Evolutionary conservation across 2,113 vertebrate genomes (phyloP), one percentile per base, ranked within the genome.

Genomic region (Hyaena hyaena): DNA sequence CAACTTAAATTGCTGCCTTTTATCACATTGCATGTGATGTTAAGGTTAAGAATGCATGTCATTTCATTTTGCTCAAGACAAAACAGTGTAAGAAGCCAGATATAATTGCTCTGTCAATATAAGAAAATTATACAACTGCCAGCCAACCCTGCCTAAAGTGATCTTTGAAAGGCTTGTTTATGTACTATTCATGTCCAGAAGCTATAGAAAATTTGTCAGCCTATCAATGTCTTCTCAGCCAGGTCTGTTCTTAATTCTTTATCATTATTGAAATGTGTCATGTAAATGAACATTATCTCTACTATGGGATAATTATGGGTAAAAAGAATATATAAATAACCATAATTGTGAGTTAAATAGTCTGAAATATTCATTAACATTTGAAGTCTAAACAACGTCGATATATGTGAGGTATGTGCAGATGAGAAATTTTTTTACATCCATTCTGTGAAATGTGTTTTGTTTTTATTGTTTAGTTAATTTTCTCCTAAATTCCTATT

Each of bases 61-160:
- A 93, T 97, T 95, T 73, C 63, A 81, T 93, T 86, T 16, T 93
- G 23, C 28, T 93, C 63, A 55, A 96, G 90, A 89, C 4, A 79
- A 98, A 96, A 88, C 39, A 82, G 79, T 66, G 35, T 0, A 90
- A 19, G 21, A 83, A 92, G 69, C 84, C 96, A 96, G 12, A 95
- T 93, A 93, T 97, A 97, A 98, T 97, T 98, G 80, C 71, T 97
- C 87, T 97, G 96, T 97, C 97, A 91, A 84, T 97, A 95, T 69
- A 94, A 90, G 91, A 94, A 97, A 98, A 96, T 97, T 95, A 97
- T 53, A n/a, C 58, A 96, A 94, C 55, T 92, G 26, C 26, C 71
- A 96, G n/a, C 12, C 93, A 91, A 0, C 35, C 92, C 83, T 93
- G 5, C 88, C 96, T 95, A 86, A 94, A 98, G 76, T 76, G 93